A percentile compares a stretch with the other conserved stretches of the same genome.
Conservation (phyloP, 2,113 vertebrate genomes). For the Panthera leo region DNA sequence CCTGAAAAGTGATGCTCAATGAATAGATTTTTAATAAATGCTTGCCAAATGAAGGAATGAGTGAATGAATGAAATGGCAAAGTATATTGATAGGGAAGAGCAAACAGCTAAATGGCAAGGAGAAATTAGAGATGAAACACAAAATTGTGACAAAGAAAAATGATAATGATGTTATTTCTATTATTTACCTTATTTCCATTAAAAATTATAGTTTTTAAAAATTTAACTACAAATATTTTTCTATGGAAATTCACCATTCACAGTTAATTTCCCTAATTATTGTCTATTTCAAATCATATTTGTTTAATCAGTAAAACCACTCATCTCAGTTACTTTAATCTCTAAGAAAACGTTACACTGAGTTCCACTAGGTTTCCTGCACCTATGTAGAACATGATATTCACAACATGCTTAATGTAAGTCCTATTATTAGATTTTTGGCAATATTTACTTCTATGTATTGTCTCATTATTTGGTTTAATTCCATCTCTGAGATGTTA, state of each 20-base stretch:
- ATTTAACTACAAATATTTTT: background rate
- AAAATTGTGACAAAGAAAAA: background rate
- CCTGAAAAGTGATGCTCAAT: background rate
- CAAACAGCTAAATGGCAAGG: background rate
- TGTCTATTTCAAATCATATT: background rate
- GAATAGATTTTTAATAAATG: background rate
- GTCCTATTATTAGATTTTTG: background rate
- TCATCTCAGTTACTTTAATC: background rate
- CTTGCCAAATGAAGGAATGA: background rate
- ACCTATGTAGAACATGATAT: background rate
- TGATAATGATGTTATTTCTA: background rate
- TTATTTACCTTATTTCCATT: background rate
- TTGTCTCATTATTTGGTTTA: slow-evolving; percentile 1
- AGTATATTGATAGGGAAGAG: background rate
- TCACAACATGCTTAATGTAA: background rate
- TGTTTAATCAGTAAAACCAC: background rate
- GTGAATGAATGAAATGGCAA: background rate
- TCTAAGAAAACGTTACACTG: background rate
- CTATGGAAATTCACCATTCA: background rate
- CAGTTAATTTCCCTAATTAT: background rate
- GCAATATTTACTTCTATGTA: background rate
- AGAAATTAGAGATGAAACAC: background rate
- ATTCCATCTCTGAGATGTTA: background rate
- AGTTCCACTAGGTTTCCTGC: background rate
- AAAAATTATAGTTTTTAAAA: background rate